These are phyloP conservation scores for Brachirus orientalis DNA, from an alignment of 2,113 vertebrate genomes.

Conservation along the genomic window DNA sequence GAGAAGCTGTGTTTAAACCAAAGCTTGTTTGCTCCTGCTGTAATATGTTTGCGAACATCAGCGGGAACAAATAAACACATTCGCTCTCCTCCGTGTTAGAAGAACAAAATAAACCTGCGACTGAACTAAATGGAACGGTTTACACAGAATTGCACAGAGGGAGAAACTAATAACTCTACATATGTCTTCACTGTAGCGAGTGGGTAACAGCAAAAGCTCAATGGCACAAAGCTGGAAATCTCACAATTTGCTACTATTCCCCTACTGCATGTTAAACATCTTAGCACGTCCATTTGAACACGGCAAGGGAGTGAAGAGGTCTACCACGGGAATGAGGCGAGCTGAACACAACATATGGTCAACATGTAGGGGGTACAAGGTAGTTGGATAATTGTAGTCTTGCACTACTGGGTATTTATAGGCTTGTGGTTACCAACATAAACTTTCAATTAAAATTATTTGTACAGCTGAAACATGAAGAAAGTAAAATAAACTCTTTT, in stretches of 20 bases:
- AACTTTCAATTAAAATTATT: conserved; percentile 51
- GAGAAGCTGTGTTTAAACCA: conserved; percentile 75
- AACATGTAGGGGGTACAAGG: conserved; percentile 64
- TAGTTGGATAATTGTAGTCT: conserved; percentile 30
- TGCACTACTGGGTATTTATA: conserved; percentile 53
- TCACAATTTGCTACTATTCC: conserved; percentile 94
- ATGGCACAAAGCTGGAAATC: conserved; percentile 88
- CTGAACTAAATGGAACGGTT: conserved; percentile 72
- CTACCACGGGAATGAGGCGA: conserved; percentile 55
- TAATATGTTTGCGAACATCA: conserved; percentile 76
- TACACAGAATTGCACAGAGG: conserved; percentile 69
- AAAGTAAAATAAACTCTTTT: conserved; percentile 31
- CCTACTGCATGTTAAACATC: conserved; percentile 88
- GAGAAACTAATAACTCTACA: conserved; percentile 82
- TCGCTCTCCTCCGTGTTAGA: conserved; percentile 52
- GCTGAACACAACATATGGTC: conserved; percentile 72
- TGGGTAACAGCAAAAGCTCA: conserved; percentile 86
- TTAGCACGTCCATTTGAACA: conserved; percentile 71
- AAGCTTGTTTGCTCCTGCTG: conserved; percentile 74
- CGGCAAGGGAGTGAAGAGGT: conserved; percentile 59
- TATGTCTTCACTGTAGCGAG: conserved; percentile 82
- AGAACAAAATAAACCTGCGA: conserved; percentile 56
- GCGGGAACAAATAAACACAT: conserved; percentile 72
- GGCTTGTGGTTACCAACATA: conserved; percentile 46
- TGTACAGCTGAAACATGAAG: conserved; percentile 46